A percentile compares a stretch with the other conserved stretches of the same genome.
These are phyloP conservation scores for Saturnia japonica DNA, from an alignment of 2,888 invertebrate species.

Conservation along the genomic window DNA sequence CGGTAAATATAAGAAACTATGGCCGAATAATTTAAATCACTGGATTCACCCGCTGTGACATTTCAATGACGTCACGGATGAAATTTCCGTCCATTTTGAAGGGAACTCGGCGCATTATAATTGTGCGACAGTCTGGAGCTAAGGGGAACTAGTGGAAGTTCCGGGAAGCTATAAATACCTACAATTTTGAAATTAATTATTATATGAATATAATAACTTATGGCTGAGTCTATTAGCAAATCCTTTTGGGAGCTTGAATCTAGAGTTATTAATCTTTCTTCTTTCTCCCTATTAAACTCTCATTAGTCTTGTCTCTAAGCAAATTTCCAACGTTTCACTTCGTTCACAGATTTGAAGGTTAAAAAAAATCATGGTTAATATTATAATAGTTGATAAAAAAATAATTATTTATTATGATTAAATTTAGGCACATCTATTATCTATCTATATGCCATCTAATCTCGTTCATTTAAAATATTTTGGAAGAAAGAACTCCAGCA, in stretches of 20 bases:
- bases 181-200: not conserved
- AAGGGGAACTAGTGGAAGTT: not conserved
- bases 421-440: not conserved
- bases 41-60: conserved; percentile 29
- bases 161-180: not conserved
- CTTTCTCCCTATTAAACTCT: not conserved
- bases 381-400: too few species aligned
- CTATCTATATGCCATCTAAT: not conserved
- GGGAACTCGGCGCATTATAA: conserved; percentile 22
- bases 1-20: conserved; percentile 6
- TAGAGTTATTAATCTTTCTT: not conserved
- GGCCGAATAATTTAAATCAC: conserved; percentile 8
- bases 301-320: not conserved
- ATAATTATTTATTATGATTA: not conserved
- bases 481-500: not conserved
- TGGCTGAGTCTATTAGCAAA: too few species aligned
- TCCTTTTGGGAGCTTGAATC: not conserved
- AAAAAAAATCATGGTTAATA: not conserved
- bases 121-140: conserved; percentile 2
- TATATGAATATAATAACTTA: too few species aligned
- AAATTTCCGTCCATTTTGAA: conserved; percentile 36
- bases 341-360: not conserved
- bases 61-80: conserved; percentile 33
- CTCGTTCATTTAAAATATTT: not conserved
- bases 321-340: not conserved